These are phyloP conservation scores for Ammodytes marinus DNA, from an alignment of 2,113 vertebrate genomes.

Conservation along the genomic window DNA sequence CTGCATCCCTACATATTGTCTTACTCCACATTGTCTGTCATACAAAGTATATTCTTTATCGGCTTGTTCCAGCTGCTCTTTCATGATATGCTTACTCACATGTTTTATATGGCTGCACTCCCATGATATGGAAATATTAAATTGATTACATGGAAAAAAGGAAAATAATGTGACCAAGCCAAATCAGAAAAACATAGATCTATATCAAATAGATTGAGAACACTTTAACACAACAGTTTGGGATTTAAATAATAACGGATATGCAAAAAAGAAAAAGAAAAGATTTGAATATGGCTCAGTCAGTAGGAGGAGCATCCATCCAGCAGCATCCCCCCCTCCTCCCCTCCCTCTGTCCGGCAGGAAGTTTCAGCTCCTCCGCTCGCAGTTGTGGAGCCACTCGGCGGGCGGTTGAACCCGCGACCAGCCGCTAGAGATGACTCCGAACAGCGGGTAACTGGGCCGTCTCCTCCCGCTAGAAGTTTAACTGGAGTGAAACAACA, in stretches of 20 bases:
- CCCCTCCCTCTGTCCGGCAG: constrained; percentile 56
- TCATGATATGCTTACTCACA: too few relatives aligned
- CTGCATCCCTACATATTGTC: too few relatives aligned
- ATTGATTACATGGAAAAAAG: too few relatives aligned
- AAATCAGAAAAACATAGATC: too few relatives aligned
- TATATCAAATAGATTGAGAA: too few relatives aligned
- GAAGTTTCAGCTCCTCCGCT: constrained; percentile 68
- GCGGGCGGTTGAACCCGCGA: constrained; percentile 26
- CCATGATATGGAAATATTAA: too few relatives aligned
- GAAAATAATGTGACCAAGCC: too few relatives aligned
- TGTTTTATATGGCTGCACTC: too few relatives aligned
- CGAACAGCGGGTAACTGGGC: constrained; percentile 25
- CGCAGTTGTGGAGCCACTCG: constrained; percentile 32
- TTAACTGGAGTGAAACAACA: constrained; percentile 1
- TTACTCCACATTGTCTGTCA: too few relatives aligned
- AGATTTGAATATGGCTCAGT: constrained; percentile 17
- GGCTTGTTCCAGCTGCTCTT: too few relatives aligned
- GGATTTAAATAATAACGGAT: constrained; percentile 51
- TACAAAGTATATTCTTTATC: too few relatives aligned
- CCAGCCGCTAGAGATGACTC: constrained; percentile 47
- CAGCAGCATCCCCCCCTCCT: constrained; percentile 46
- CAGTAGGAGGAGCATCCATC: constrained; percentile 47
- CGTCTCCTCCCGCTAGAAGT: background rate
- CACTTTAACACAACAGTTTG: background rate
- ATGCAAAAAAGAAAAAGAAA: background rate